Evolutionary conservation across 2,888 invertebrate genomes (phyloP), one percentile per base, ranked within the genome.

Genomic region (Pheosia tremula): DNA sequence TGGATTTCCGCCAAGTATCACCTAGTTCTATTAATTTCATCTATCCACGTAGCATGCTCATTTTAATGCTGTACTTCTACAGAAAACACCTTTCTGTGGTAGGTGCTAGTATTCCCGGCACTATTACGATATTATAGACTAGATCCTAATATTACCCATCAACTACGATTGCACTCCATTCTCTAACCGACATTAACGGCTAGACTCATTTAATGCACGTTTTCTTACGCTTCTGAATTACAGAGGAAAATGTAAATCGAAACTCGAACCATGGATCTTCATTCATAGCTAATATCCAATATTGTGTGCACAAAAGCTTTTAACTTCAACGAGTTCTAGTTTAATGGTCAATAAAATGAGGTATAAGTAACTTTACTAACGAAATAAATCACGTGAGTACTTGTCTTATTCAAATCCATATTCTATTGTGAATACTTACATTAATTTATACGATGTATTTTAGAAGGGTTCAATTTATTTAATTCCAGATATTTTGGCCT

Each of bases 201-300:
- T 47, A 47, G 47, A 10, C 10, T 2, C 41, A 43, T 43, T 43
- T 43, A 10, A 43, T 43, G 10, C 43, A 43, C 24, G 24, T 24
- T 24, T 24, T 24, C 24, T 24, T 24, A 24, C 24, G 24, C 24
- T 24, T 24, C 24, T 24, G 24, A 24, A 24, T 24, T 24, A 24
- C 5, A 41, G 8, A 41, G 41, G 5, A 0, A 41, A 41, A 5
- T 41, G 41, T 41, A 41, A 41, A 41, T 41, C 41, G 5, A 41
- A 41, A 41, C 41, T 5, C 4, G n/a, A 47, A 5, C 47, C 4
- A 47, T 4, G 4, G 5, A 4, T 11, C 45, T 24, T 7, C 8
- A 50, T 50, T 50, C 50, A 50, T 9, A 50, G 11, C 24, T 50
- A 50, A 50, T 24, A 50, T 50, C 50, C 24, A 50, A 50, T 50